Base-by-base conservation (phyloP, 2,113 vertebrate genomes). In the Aepyceros melampus region DNA sequence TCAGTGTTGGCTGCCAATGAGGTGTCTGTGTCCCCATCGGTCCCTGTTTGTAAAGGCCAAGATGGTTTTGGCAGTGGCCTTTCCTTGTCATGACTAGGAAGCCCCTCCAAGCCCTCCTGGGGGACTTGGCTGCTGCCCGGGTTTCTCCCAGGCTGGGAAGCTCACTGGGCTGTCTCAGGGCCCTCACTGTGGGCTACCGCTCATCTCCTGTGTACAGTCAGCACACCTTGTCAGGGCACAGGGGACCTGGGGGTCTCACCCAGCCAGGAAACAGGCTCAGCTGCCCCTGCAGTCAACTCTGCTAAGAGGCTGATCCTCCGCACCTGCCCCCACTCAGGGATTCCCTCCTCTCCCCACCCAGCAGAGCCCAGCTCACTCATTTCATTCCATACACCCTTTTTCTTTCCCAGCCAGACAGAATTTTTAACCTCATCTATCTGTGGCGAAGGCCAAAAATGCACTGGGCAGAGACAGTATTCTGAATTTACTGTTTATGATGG, bases 31-130 rank as follows among this genome's bases (percentile, higher is more conserved):
- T 90, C 53, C 85, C 91, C 93, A 93, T 97, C 91, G 96, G 81
- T 96, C 53, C 85, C 90, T 96, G 87, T 56, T 87, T 36, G 2
- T 36, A 85, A 97, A 74, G 93, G 47, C 96, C 95, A 94, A 85
- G 90, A 47, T 47, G 29, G 33, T 64, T 74, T 86, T 55, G 91
- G 55, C 71, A 49, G 9, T 64, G 79, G 55, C 60, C 67, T 89
- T 67, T 23, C 76, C 71, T 67, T 7, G 0, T 86, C 49, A 23
- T 86, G 71, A 33, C 49, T 27, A 33, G 60, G 74, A 86, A 17
- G 45, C 16, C 36, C 45, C 60, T 62, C 79, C 10, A 36, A 60
- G 74, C 23, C 55, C 43, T 74, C 58, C 47, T 14, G 14, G 81
- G 31, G 31, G 64, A 36, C 49, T 14, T 53, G 51, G 62, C 74